A percentile compares a stretch with the other conserved stretches of the same genome.
Evolutionary conservation across 2,113 vertebrate genomes (phyloP).

Genomic region (Lichenostomus cassidix): DNA sequence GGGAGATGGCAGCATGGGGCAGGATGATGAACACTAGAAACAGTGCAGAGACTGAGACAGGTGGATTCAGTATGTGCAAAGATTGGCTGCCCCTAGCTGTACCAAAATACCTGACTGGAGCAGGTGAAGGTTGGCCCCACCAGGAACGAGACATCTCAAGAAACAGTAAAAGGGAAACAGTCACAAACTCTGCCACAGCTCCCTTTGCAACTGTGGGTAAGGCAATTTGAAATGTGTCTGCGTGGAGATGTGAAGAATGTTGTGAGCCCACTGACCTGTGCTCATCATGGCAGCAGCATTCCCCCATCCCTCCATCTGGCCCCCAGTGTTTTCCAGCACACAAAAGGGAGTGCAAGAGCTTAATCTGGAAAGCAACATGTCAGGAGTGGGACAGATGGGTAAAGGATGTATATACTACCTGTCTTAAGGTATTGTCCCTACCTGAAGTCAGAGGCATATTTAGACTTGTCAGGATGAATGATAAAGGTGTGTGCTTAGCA

Average conservation of each 20-base stretch:
- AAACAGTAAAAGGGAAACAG: not conserved
- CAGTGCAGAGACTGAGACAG: not conserved
- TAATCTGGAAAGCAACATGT: not conserved
- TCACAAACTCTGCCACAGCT: not conserved
- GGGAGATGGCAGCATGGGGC: not conserved
- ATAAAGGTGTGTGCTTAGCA: not conserved
- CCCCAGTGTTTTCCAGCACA: too few species aligned
- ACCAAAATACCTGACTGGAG: not conserved
- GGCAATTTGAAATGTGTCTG: not conserved
- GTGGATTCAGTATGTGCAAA: fast-evolving
- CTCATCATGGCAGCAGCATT: not conserved
- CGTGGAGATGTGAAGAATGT: fast-evolving
- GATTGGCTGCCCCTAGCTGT: not conserved
- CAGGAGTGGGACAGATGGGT: not conserved
- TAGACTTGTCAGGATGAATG: not conserved
- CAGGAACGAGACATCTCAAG: fast-evolving
- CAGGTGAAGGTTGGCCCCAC: not conserved
- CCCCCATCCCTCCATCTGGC: not conserved
- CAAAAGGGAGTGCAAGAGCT: not conserved
- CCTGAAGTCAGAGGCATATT: not conserved
- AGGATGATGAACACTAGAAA: not conserved
- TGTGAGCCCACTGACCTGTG: not conserved
- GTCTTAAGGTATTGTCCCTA: not conserved
- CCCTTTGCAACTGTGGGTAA: not conserved
- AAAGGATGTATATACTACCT: not conserved